Conservation (phyloP, 2,113 vertebrate species). For the Pelecanoides urinatrix region DNA sequence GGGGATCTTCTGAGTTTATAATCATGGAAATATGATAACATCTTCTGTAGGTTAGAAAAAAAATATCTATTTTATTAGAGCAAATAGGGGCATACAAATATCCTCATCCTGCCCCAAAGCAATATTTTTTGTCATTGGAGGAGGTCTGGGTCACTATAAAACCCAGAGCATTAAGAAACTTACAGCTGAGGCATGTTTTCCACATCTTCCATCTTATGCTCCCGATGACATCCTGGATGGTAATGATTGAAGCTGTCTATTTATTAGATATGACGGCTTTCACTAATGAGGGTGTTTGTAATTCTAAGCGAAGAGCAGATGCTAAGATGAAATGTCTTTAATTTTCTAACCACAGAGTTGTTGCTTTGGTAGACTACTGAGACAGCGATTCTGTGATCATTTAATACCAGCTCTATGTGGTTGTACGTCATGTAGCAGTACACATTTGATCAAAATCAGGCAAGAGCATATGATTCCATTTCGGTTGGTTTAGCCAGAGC, state of each 20-base stretch:
- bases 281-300: neutral
- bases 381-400: neutral
- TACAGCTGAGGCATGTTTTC: neutral
- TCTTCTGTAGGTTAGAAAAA: neutral
- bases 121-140: neutral
- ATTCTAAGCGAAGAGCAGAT: constrained; percentile 5
- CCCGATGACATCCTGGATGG: neutral
- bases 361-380: neutral
- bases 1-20: neutral
- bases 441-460: constrained; percentile 14
- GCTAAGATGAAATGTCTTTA: neutral
- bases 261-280: constrained; percentile 26
- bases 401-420: neutral
- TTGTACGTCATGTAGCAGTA: neutral
- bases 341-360: neutral
- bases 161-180: neutral
- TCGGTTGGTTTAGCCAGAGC: neutral
- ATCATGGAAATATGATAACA: neutral
- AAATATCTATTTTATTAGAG: neutral
- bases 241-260: neutral
- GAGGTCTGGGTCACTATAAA: neutral
- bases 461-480: neutral
- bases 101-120: neutral
- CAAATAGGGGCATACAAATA: neutral
- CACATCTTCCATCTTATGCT: neutral